phyloP scores from a whole-genome alignment of 2,888 invertebrate species.

The Amblyjoppa fuscipennis region DNA sequence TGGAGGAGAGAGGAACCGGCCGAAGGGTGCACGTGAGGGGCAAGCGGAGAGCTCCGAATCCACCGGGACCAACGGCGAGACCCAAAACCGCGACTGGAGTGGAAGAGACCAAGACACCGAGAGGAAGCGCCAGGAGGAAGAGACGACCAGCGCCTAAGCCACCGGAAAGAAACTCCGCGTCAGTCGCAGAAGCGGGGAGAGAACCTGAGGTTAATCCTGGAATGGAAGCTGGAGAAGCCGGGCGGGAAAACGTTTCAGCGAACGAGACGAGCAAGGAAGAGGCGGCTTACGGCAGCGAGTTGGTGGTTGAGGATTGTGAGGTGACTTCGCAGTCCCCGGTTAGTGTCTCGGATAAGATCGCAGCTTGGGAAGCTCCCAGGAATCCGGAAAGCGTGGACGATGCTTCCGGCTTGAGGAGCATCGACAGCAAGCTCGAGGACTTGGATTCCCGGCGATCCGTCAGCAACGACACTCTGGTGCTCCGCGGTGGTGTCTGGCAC shows the following conservation, averaged over 20 bases:
- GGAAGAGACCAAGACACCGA: conserved; percentile 72
- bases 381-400: background rate
- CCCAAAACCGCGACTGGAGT: conserved; percentile 71
- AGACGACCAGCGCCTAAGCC: conserved; percentile 88
- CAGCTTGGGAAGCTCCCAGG: conserved; percentile 1
- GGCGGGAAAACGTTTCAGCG: background rate
- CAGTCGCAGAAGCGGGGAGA: conserved; percentile 2
- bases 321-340: background rate
- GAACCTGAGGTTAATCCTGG: conserved; percentile 8
- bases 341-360: background rate
- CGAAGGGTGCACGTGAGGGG: conserved; percentile 91
- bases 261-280: background rate
- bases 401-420: background rate
- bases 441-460: conserved; percentile 69
- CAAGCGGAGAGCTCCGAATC: conserved; percentile 91
- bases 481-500: conserved; percentile 80
- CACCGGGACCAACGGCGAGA: conserved; percentile 85
- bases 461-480: conserved; percentile 82
- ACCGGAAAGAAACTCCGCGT: conserved; percentile 78
- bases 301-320: background rate
- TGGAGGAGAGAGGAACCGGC: conserved; percentile 86
- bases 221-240: background rate
- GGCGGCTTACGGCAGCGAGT: background rate
- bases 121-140: conserved; percentile 78
- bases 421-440: conserved; percentile 48